Conservation (phyloP, 2,888 invertebrate species). For the Hipparchia semele region DNA sequence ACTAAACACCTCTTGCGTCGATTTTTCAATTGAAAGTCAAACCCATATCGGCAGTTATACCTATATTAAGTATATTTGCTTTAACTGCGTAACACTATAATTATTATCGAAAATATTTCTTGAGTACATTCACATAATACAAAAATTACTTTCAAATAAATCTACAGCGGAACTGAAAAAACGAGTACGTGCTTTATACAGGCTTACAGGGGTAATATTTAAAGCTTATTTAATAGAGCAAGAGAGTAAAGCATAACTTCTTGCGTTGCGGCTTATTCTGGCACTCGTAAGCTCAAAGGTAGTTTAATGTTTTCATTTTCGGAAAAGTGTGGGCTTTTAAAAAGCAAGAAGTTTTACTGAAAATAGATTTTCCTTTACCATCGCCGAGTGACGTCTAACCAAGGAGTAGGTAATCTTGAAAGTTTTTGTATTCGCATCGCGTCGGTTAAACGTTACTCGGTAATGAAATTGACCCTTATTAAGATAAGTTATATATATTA, state of each 20-base stretch:
- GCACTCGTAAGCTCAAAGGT: conserved; percentile 37
- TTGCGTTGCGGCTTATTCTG: conserved; percentile 16
- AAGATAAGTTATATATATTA: no score
- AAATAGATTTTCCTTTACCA: background rate
- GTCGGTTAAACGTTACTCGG: no score
- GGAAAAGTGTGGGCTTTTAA: background rate
- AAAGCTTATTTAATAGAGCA: conserved; percentile 29
- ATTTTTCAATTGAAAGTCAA: conserved; percentile 27
- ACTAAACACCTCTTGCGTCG: no score
- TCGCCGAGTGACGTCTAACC: background rate
- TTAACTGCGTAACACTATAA: conserved; percentile 76
- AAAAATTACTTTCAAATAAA: conserved; percentile 29
- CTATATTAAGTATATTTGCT: conserved; percentile 44
- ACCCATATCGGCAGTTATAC: conserved; percentile 33
- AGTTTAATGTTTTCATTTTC: conserved; percentile 14
- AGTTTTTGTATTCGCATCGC: no score
- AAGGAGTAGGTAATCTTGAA: no score
- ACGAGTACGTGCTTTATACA: conserved; percentile 14
- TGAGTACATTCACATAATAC: conserved; percentile 66
- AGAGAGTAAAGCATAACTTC: conserved; percentile 26
- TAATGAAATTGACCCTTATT: no score
- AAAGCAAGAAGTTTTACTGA: conserved; percentile 3
- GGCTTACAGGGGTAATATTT: conserved; percentile 9
- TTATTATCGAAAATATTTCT: conserved; percentile 76
- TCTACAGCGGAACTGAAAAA: conserved; percentile 22